A percentile compares a stretch with the other conserved stretches of the same genome.
phyloP scores from a whole-genome alignment of 2,113 vertebrate species.

The Heptranchias perlo region DNA sequence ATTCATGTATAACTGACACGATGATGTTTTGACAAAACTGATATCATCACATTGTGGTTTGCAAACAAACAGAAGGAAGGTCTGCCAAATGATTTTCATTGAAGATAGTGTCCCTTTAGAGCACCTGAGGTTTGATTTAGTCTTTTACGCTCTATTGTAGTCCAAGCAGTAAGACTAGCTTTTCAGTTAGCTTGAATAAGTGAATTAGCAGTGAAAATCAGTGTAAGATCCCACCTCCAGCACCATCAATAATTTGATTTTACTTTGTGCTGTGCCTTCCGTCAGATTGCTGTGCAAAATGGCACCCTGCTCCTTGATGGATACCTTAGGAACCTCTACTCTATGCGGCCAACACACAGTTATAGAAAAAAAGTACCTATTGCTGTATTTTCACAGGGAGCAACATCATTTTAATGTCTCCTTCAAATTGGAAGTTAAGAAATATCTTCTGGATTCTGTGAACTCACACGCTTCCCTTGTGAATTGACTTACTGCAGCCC shows the following conservation, averaged over 20 bases:
- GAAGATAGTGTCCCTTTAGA: background rate
- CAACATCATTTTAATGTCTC: background rate
- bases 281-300: too few species aligned
- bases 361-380: background rate
- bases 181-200: background rate
- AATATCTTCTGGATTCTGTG: background rate
- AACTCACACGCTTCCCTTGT: background rate
- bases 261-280: background rate
- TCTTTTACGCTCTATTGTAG: background rate
- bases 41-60: background rate
- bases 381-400: background rate
- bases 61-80: background rate
- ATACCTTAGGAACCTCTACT: background rate
- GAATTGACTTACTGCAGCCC: background rate
- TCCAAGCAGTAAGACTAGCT: background rate
- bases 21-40: background rate
- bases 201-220: background rate
- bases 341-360: background rate
- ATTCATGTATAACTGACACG: background rate
- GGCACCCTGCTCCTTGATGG: background rate
- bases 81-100: background rate
- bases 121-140: background rate
- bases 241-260: background rate
- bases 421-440: background rate
- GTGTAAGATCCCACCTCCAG: background rate